A percentile compares a stretch with the other conserved stretches of the same genome.
Evolutionary conservation across 2,113 vertebrate genomes (phyloP).

Genomic region (Myocastor coypus): DNA sequence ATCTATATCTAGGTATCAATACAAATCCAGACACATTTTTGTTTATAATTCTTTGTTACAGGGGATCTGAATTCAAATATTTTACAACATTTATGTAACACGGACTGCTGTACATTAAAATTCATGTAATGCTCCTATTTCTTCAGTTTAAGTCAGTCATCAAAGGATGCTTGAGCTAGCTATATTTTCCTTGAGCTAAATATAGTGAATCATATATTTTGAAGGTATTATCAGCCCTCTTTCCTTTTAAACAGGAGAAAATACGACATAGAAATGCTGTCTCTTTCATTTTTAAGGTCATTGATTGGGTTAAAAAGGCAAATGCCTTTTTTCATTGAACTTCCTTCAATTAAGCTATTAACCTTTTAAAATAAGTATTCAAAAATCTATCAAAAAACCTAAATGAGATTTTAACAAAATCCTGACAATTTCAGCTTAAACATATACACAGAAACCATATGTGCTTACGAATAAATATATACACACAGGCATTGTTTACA

Average conservation of each 20-base stretch:
- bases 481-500: slow-evolving; percentile 85
- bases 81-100: slow-evolving; percentile 62
- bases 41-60: slow-evolving; percentile 52
- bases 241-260: slow-evolving; percentile 74
- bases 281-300: slow-evolving; percentile 66
- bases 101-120: slow-evolving; percentile 68
- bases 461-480: slow-evolving; percentile 76
- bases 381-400: slow-evolving; percentile 77
- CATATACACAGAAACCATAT: slow-evolving; percentile 84
- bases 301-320: slow-evolving; percentile 77
- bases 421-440: slow-evolving; percentile 81
- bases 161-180: slow-evolving; percentile 36
- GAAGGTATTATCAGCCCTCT: slow-evolving; percentile 50
- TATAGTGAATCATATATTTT: slow-evolving; percentile 66
- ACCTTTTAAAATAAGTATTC: slow-evolving; percentile 79
- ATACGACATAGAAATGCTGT: slow-evolving; percentile 44
- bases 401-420: slow-evolving; percentile 76
- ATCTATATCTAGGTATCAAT: slow-evolving; percentile 31
- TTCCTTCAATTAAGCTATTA: slow-evolving; percentile 79
- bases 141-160: slow-evolving; percentile 67
- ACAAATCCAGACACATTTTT: slow-evolving; percentile 55
- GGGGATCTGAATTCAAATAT: slow-evolving; percentile 45
- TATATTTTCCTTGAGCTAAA: slow-evolving; percentile 65
- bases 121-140: slow-evolving; percentile 57
- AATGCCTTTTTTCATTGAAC: slow-evolving; percentile 74